Evolutionary conservation across 1,140 invertebrate species (phyloP), one percentile per base, ranked within the genome.

Genomic region (Conus ventricosus): DNA sequence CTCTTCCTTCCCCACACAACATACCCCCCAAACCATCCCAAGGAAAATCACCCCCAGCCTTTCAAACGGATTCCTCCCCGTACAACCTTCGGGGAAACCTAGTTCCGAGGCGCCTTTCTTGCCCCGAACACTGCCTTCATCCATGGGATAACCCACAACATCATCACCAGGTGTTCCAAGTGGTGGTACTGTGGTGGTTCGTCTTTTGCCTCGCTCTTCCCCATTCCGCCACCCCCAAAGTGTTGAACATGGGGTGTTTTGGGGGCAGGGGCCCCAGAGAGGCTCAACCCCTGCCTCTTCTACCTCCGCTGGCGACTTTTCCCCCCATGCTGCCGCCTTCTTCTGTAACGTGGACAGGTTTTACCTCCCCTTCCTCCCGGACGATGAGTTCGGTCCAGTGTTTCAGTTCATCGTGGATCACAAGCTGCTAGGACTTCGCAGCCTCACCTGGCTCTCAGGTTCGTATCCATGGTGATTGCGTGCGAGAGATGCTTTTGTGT

Each of bases 401-500:
- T 57, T 54, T 54, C 27, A 15, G 17, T n/a, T 84, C 53, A 5
- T 85, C 57, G 25, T 27, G 4, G 53, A 85, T 25, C 10, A 67
- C 63, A 27, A 67, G n/a, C 1, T 67, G n/a, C 17, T 67, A 10
- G 55, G 57, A 23, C 27, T 85, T n/a, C 51, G 23, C 63, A 55
- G 84, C 57, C n/a, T 67, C 20, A 51, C n/a, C 84, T 85, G 60
- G 57, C 54, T 51, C 4, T 85, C 84, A 4, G 67, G 71, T 71
- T 86, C 39, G 51, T 86, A 0, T 51, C 67, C 25, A 76, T 54
- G 25, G 67, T 86, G 10, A 86, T 86, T 39, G 85, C 85, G 10
- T 86, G 85, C 63, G 85, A 86, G 27, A 4, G 85, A 1, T 85
- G 84, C 20, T 39, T 85, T 11, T 85, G 84, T 4, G 60, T 85